Evolutionary conservation across 1,140 invertebrate genomes (phyloP), one percentile per base, ranked within the genome.

Genomic region (Dendroctonus valens): DNA sequence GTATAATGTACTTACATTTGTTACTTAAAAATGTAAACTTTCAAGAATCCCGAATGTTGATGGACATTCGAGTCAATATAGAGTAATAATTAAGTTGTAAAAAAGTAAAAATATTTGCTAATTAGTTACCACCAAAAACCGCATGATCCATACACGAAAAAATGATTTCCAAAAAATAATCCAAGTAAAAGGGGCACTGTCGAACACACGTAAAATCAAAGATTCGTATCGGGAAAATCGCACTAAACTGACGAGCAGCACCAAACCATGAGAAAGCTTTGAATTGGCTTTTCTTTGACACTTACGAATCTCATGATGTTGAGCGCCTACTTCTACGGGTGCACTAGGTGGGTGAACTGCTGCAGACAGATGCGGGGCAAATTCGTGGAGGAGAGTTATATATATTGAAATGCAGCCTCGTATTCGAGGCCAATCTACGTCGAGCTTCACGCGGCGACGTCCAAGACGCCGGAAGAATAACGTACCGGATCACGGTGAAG

Each of bases 241-340:
- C 65, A 66, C 65, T 59, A 44, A 50, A 53, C 60, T 26, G 46
- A 26, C 53, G 39, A 55, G 41, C 37, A 49, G 44, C 53, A 57
- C 62, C 38, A 58, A 57, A 52, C 50, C 26, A 52, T 55, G 42
- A 49, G 62, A 59, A 65, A 65, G 49, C 48, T 65, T 49, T 6
- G 40, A 50, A 48, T 48, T n/a, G 14, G 41, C 7, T 65, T 65
- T 65, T 59, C 57, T 60, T 67, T 60, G 48, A 67, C 65, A 67
- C 65, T 67, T 67, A 67, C 65, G 53, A 67, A 67, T 67, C 59
- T 67, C 65, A 67, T 67, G 58, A 41, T 67, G 65, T 55, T 67
- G 51, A 51, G 61, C 49, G 65, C 58, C 64, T 61, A 67, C 65
- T 67, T 61, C 65, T 46, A 61, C 52, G 65, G 65, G 65, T 67